Evolutionary conservation across 2,113 vertebrate genomes (phyloP), one percentile per base, ranked within the genome.

Genomic region (Campylomormyrus tamandua): DNA sequence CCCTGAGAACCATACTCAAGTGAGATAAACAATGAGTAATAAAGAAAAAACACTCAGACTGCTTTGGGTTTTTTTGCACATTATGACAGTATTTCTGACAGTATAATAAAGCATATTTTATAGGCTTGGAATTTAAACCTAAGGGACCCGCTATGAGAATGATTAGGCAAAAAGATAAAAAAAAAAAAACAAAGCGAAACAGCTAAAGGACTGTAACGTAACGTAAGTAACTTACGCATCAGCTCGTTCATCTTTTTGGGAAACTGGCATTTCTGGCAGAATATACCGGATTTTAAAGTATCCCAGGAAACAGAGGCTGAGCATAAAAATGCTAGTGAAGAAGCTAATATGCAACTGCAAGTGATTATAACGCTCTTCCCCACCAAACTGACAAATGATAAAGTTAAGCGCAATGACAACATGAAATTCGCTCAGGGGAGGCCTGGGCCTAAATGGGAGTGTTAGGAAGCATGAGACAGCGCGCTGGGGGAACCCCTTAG

Each of bases 1-100:
- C 83, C 42, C 83, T 84, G 48, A 83, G 15, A 45, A 84, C 35
- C 10, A 9, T n/a, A n/a, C 83, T 84, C 39, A 48, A 84, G 45
- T 48, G 83, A 48, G 19, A n/a, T n/a, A 84, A 84, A 84, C 83
- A 84, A n/a, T 84, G 83, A 84, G 45, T n/a, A 84, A 84, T 84
- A 84, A 39, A 77, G 70, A 19, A 35, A 70, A 80, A 27, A 42
- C 35, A 42, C 74, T 42, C 31, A 42, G 27, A 19, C 5, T 7
- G 74, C 74, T 80, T 80, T 80, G 31, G 5, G 6, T 80, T 80
- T 77, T 42, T 39, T 80, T 77, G 74, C 19, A 80, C 74, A 80
- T 80, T 80, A 80, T 80, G 3, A 80, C 35, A 80, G 74, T 42
- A 80, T 80, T 15, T 80, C 45, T 84, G 83, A 84, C 45, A 45